Base-by-base conservation (phyloP, 1,140 invertebrate genomes). In the Muscidifurax raptorellus region DNA sequence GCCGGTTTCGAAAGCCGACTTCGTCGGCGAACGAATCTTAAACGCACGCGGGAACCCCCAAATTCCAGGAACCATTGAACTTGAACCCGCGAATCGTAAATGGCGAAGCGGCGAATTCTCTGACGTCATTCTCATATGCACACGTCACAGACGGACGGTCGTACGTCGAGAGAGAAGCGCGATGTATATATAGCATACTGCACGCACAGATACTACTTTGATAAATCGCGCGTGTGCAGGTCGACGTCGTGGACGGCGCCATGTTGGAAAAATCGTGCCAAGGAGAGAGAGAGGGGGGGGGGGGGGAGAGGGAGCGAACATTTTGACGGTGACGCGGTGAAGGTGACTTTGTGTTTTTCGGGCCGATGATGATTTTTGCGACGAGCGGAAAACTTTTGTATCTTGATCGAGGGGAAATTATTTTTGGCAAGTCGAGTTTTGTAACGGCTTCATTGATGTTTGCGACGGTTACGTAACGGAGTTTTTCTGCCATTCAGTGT, bases 251-350 rank as follows among this genome's bases (percentile, higher is more conserved):
- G 28, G 47, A 40, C 44, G 27, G 7, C 69, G 80, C 80, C 80
- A 82, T 82, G 44, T 59, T 82, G 80, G 44, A 76, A 83, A 76
- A 75, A 76, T 44, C 52, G 81, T 83, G 81, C 72, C 81, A 83
- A 83, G 81, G 81, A n/a, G 47, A 83, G 28, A 40, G 13, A 47
- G 12, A 47, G 36, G 36, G 9, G 36, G 9, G 36, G 9, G 36
- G 9, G 36, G 9, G 36, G 9, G 44, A 47, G 22, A 22, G 52
- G n/a, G 52, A 59, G 52, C 22, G 52, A 59, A 59, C 18, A 22
- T 83, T 66, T 66, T 40, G n/a, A 47, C 30, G 36, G 10, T 40
- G 4, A 67, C 4, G 40, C 22, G 72, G 76, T 12, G 32, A 83
- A 83, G 81, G 81, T 83, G 81, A 83, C 81, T 83, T 83, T 83